These are phyloP conservation scores for Epizoanthus rinbou DNA, from an alignment of 92 coral and sea anemone species.

Conservation along the genomic window DNA sequence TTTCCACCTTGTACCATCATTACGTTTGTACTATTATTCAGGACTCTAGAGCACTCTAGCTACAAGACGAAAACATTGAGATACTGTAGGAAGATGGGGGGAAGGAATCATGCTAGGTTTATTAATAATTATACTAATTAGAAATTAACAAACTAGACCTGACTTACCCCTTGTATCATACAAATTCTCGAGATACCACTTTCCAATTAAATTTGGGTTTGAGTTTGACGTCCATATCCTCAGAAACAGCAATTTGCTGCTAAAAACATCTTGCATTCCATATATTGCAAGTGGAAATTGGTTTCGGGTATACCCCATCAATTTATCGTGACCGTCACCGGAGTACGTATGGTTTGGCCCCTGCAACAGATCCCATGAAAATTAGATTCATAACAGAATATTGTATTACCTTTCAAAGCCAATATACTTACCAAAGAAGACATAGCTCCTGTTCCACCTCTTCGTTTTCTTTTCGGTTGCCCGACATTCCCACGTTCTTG, in stretches of 20 bases:
- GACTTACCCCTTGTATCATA: conserved; percentile 45
- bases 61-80: too few species aligned
- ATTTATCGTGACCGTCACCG: conserved; percentile 61
- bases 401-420: not conserved
- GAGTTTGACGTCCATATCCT: conserved; percentile 48
- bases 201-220: conserved; percentile 46
- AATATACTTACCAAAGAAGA: conserved; percentile 53
- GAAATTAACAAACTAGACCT: too few species aligned
- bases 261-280: conserved; percentile 57
- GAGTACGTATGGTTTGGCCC: conserved; percentile 57
- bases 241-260: conserved; percentile 40
- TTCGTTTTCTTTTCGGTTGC: conserved; percentile 40
- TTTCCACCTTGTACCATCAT: too few species aligned
- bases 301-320: conserved; percentile 51
- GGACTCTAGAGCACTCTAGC: too few species aligned
- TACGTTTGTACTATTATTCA: too few species aligned
- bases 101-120: too few species aligned
- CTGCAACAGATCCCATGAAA: not conserved
- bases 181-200: conserved; percentile 47
- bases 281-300: conserved; percentile 56
- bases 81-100: too few species aligned
- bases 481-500: conserved; percentile 51
- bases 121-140: too few species aligned
- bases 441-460: conserved; percentile 59
- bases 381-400: not conserved